phyloP scores from a whole-genome alignment of 92 coral and sea anemone species.

The Porites rus region DNA sequence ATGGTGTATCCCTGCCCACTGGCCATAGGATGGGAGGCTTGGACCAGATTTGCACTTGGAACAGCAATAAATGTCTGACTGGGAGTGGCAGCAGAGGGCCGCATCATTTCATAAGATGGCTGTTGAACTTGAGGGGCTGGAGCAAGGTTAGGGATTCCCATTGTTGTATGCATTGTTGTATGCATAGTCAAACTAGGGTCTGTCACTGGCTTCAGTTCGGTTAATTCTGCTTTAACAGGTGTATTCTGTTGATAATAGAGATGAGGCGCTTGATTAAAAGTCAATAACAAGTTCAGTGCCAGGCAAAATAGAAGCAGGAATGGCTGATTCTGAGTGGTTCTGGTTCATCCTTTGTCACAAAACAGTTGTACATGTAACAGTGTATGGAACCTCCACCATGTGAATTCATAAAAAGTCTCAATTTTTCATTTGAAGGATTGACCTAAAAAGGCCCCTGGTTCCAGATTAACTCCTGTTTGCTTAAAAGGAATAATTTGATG shows the following conservation, averaged over 20 bases:
- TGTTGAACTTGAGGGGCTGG: slow-evolving; percentile 75
- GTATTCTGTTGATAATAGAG: slow-evolving; percentile 11
- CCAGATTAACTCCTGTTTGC: no score
- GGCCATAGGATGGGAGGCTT: slow-evolving; percentile 56
- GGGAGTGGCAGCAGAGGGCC: slow-evolving; percentile 63
- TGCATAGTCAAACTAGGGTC: slow-evolving; percentile 84
- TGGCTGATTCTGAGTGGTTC: no score
- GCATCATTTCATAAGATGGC: slow-evolving; percentile 73
- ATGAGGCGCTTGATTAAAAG: background rate
- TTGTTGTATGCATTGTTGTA: slow-evolving; percentile 73
- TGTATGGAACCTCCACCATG: no score
- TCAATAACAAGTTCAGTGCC: background rate
- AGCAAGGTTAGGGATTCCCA: slow-evolving; percentile 80
- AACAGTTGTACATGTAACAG: no score
- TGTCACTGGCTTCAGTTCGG: slow-evolving; percentile 91
- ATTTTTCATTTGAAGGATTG: no score
- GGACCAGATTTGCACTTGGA: slow-evolving; percentile 75
- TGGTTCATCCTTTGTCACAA: no score
- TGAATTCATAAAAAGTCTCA: no score
- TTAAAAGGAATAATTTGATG: no score
- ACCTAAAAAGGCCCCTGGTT: no score
- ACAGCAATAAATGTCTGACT: slow-evolving; percentile 90
- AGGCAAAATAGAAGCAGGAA: no score
- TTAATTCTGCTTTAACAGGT: slow-evolving; percentile 91
- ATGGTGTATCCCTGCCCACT: slow-evolving; percentile 45